Conservation (phyloP, 1,140 invertebrate species). For the Nephotettix cincticeps region DNA sequence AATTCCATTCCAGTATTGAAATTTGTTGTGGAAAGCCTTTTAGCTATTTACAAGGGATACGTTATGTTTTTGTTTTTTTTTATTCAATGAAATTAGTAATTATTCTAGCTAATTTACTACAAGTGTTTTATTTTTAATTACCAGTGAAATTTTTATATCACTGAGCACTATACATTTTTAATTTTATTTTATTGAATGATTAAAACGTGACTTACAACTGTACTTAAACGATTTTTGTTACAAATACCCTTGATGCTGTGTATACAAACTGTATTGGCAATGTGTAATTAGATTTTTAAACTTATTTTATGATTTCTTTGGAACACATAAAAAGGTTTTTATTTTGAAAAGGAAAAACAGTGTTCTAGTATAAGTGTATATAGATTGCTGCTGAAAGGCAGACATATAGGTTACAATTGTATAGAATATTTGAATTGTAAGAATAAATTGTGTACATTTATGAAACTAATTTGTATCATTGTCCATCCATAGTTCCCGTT, state of each 20-base stretch:
- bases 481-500: no score
- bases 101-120: no score
- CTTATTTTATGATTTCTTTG: no score
- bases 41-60: neutral
- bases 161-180: no score
- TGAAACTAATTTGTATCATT: neutral
- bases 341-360: neutral
- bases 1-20: neutral
- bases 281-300: neutral
- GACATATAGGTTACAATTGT: constrained; percentile 8
- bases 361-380: constrained; percentile 17
- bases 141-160: no score
- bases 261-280: neutral
- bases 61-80: no score
- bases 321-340: no score
- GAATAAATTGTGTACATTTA: constrained; percentile 23
- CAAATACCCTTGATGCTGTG: no score
- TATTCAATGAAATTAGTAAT: no score
- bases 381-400: neutral
- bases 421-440: constrained; percentile 17
- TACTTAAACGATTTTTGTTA: neutral
- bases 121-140: no score
- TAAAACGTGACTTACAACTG: neutral
- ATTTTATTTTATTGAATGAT: no score
- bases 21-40: neutral